These are phyloP conservation scores for Eulithis testata DNA, from an alignment of 2,888 invertebrate species.

Conservation along the genomic window DNA sequence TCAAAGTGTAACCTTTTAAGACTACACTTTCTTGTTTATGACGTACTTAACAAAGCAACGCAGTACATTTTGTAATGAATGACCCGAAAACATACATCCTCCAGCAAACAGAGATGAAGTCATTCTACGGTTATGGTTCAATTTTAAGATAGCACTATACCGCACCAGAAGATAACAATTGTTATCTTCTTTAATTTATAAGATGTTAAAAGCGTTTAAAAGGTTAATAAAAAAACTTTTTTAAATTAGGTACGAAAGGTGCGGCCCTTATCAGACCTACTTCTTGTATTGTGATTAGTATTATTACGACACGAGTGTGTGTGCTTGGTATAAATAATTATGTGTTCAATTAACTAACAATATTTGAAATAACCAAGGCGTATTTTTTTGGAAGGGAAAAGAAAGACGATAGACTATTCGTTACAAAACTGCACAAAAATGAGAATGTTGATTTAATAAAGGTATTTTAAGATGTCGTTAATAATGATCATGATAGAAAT, in stretches of 20 bases:
- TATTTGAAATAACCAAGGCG: no score
- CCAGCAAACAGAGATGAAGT: constrained; percentile 62
- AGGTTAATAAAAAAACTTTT: no score
- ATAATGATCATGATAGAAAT: constrained; percentile 1
- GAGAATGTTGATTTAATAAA: no score
- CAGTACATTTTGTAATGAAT: constrained; percentile 6
- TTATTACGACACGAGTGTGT: constrained; percentile 13
- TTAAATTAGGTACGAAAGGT: constrained; percentile 45
- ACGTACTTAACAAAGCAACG: no score
- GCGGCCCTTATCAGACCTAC: constrained; percentile 66
- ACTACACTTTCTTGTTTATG: not conserved
- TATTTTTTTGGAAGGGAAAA: no score
- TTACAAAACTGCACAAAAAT: no score
- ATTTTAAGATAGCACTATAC: constrained; percentile 50
- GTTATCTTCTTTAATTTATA: constrained; percentile 64
- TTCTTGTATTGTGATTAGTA: constrained; percentile 11
- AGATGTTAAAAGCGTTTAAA: constrained; percentile 18
- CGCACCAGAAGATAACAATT: constrained; percentile 57
- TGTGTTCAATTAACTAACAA: not conserved
- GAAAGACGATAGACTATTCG: no score
- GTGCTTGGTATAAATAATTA: not conserved
- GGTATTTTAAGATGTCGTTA: no score
- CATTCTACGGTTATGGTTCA: constrained; percentile 54
- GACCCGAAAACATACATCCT: constrained; percentile 60
- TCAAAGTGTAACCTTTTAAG: not conserved